Conservation (phyloP, 2,888 invertebrate species). For the Lepas anatifera region DNA sequence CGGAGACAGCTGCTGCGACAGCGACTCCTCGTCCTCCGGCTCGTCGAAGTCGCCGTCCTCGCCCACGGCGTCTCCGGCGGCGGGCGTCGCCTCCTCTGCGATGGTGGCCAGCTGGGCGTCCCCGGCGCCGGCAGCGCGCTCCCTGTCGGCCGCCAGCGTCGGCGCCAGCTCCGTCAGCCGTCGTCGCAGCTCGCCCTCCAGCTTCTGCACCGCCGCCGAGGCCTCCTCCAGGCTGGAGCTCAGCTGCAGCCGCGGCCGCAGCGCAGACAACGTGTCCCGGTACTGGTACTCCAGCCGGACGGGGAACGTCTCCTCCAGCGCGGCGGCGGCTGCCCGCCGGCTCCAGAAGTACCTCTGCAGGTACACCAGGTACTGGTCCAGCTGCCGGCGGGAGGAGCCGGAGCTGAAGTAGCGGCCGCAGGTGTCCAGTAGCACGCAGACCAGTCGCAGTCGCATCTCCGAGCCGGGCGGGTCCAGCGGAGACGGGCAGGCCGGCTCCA, state of each 20-base stretch:
- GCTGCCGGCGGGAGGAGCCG: conserved; percentile 72
- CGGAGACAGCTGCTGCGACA: conserved; percentile 19
- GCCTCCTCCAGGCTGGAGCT: conserved; percentile 69
- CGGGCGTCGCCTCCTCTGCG: conserved; percentile 17
- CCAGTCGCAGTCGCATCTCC: conserved; percentile 74
- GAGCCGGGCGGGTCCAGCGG: conserved; percentile 76
- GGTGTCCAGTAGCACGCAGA: conserved; percentile 80
- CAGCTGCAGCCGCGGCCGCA: conserved; percentile 69
- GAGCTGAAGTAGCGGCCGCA: conserved; percentile 91
- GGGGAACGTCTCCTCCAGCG: conserved; percentile 58
- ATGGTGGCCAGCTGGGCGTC: conserved; percentile 11
- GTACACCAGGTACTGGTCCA: conserved; percentile 84
- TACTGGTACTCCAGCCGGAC: conserved; percentile 79
- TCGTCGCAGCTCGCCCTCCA: conserved; percentile 8
- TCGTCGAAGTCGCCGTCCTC: conserved; percentile 34
- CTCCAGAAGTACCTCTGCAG: conserved; percentile 89
- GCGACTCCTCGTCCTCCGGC: conserved; percentile 25
- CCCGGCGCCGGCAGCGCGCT: neutral
- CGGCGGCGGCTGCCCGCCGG: conserved; percentile 62
- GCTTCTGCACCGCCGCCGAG: conserved; percentile 49
- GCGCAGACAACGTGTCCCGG: conserved; percentile 64
- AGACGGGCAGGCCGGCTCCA: conserved; percentile 39
- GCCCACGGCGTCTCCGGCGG: conserved; percentile 21
- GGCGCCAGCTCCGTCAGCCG: conserved; percentile 17
- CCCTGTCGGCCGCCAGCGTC: neutral